Evolutionary conservation across 64 coral and sea anemone species (phyloP), one percentile per base, ranked within the genome.

Genomic region (Astreopora myriophthalma): DNA sequence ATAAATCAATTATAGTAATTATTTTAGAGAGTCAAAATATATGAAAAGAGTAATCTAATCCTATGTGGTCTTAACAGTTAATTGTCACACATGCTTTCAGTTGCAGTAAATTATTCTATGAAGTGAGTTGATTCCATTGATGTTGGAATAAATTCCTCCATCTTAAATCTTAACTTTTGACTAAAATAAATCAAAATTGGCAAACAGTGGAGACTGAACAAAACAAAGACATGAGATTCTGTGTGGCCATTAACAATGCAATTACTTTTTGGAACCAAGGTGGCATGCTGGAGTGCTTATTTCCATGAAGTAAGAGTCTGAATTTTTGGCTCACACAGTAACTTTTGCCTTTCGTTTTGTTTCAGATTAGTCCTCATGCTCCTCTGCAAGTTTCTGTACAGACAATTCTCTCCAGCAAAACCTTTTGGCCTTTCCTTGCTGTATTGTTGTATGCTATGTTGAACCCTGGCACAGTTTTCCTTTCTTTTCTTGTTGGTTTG

Each of bases 291-390:
- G 20, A 89, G 6, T 64, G 20, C 25, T 75, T 89, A 32, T 23
- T 91, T 82, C 74, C 48, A 64, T 81, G 89, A 72, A 92, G 39
- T 67, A 89, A 52, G 6, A 55, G 52, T 29, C 9, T 60, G 33
- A 26, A n/a, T 67, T 69, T 24, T 73, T 62, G 52, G 67, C 61
- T 81, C 75, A 74, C 89, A 94, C 92, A 98, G 96, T 98, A 94
- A 98, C 87, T 75, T 88, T 60, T 98, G 81, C 92, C 87, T 98
- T 92, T 94, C 52, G 60, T 98, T 98, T 90, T 57, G 42, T 98
- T 98, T 94, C 96, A 98, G 96, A 98, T 98, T 49, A 96, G 67
- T 87, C 48, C 95, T 75, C 89, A 79, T 51, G 73, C 37, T 74
- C 38, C 40, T 78, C 87, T 92, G 90, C 80, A 88, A 62, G 35